A percentile compares a stretch with the other conserved stretches of the same genome.
Evolutionary conservation across 2,888 invertebrate species (phyloP).

Genomic region (Cephus sareptanus): DNA sequence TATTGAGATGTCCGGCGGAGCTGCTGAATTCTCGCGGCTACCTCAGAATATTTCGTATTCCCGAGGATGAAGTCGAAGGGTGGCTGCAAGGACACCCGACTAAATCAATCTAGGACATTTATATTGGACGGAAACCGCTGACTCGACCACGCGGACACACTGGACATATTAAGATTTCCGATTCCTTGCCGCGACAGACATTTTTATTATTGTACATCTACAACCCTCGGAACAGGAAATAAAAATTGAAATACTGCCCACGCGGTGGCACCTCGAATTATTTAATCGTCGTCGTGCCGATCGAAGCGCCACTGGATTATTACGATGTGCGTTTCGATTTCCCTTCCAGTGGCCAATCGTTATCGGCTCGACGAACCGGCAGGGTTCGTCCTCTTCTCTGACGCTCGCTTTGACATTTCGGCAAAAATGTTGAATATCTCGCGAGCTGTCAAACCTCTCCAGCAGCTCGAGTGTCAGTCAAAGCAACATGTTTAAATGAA

Average conservation of each 20-base stretch:
- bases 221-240: constrained; percentile 31
- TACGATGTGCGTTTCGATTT: no score
- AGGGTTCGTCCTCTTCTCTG: no score
- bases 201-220: constrained; percentile 57
- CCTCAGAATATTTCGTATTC: no score
- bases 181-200: constrained; percentile 44
- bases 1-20: no score
- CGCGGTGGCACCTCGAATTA: constrained; percentile 26
- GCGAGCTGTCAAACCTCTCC: constrained; percentile 26
- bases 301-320: no score
- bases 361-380: no score
- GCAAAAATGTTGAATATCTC: constrained; percentile 6
- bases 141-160: constrained; percentile 38
- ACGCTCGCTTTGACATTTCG: no score
- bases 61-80: no score
- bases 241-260: constrained; percentile 53
- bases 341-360: no score
- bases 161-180: constrained; percentile 64
- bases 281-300: no score
- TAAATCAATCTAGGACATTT: constrained; percentile 63
- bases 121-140: constrained; percentile 63
- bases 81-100: constrained; percentile 16
- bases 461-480: constrained; percentile 28
- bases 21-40: no score
- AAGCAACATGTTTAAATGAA: constrained; percentile 55